phyloP scores from a whole-genome alignment of 1,140 invertebrate genomes.

The Ostrea edulis region DNA sequence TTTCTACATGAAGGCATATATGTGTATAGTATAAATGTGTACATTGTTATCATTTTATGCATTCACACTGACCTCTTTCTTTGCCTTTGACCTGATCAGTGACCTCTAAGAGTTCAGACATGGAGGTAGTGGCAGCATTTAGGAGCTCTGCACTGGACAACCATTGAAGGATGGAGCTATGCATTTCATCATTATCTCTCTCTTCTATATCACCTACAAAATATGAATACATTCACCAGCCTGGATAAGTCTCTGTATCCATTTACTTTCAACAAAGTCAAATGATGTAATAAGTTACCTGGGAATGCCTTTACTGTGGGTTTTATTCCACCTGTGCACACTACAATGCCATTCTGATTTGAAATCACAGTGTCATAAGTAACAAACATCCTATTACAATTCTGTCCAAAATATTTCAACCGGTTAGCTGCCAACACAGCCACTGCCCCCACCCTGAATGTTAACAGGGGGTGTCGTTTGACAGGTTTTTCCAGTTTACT shows the following conservation, averaged over 20 bases:
- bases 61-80: conserved; percentile 61
- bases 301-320: conserved; percentile 51
- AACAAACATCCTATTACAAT: conserved; percentile 68
- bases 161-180: conserved; percentile 64
- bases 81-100: conserved; percentile 65
- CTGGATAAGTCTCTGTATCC: no score
- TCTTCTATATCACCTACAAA: conserved; percentile 11
- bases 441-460: conserved; percentile 72
- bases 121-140: conserved; percentile 66
- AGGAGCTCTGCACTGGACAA: conserved; percentile 70
- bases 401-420: conserved; percentile 61
- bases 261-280: neutral
- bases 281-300: conserved; percentile 55
- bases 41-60: no score
- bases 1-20: no score
- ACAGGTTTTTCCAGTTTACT: conserved; percentile 56
- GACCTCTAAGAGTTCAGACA: conserved; percentile 71
- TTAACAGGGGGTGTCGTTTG: conserved; percentile 65
- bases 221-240: neutral
- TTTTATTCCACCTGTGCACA: conserved; percentile 68
- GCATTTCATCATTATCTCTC: neutral
- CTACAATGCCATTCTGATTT: conserved; percentile 67
- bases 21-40: no score
- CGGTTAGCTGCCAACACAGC: conserved; percentile 75
- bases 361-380: conserved; percentile 67